A percentile compares a stretch with the other conserved stretches of the same genome.
These are phyloP conservation scores for Ameiurus melas DNA, from an alignment of 2,113 vertebrate genomes.

Conservation along the genomic window DNA sequence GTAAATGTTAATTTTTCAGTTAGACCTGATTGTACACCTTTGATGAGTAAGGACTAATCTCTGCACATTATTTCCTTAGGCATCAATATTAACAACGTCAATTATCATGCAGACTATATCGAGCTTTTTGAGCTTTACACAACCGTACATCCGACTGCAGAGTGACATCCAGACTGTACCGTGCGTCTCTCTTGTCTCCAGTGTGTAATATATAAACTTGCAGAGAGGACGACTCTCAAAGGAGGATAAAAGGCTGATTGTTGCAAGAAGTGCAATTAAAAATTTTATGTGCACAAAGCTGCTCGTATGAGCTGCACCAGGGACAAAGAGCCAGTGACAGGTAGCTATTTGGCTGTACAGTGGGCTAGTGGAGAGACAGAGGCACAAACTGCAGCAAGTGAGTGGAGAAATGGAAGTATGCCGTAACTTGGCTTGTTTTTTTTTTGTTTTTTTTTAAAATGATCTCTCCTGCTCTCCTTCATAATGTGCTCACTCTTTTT, in stretches of 20 bases:
- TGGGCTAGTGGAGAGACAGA: conserved; percentile 52
- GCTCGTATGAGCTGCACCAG: conserved; percentile 56
- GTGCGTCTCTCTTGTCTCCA: conserved; percentile 19
- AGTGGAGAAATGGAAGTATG: conserved; percentile 43
- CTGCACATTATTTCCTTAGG: background rate
- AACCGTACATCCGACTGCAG: background rate
- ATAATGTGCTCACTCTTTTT: conserved; percentile 35
- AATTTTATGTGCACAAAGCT: conserved; percentile 62
- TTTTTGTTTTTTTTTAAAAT: background rate
- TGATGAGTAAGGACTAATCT: background rate
- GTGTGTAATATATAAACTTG: conserved; percentile 52
- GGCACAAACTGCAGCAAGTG: conserved; percentile 40
- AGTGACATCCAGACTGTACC: conserved; percentile 11
- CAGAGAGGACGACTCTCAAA: conserved; percentile 51
- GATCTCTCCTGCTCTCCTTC: conserved; percentile 28
- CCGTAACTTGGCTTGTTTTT: conserved; percentile 49
- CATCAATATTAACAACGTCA: background rate
- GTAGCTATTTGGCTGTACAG: conserved; percentile 66
- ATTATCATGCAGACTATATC: background rate
- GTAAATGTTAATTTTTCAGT: background rate
- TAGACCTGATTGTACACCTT: background rate
- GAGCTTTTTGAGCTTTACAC: conserved; percentile 6
- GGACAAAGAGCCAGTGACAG: conserved; percentile 64
- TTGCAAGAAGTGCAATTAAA: conserved; percentile 62
- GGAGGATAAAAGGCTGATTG: conserved; percentile 58